Percentiles rank a stretch among this genome's conserved stretches.
Evolutionary conservation across 2,888 invertebrate genomes (phyloP).

Genomic region (Priocnemis perturbator): DNA sequence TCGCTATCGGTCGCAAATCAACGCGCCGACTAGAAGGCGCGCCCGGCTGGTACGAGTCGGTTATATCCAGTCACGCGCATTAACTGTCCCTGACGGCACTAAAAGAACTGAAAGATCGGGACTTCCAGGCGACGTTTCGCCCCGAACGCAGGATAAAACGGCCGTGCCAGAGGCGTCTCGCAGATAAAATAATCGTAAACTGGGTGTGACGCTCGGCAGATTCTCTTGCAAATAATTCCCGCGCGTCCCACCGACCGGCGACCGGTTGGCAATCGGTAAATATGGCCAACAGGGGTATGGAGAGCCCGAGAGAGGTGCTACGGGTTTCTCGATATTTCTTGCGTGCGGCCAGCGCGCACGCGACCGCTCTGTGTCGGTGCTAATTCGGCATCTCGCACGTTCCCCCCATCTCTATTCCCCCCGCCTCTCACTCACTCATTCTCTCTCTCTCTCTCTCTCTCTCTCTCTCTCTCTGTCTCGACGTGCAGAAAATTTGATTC

Average conservation of each 20-base stretch:
- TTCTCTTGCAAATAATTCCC: slow-evolving; percentile 20
- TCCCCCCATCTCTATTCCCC: no score
- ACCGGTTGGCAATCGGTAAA: slow-evolving; percentile 18
- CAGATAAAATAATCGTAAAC: slow-evolving; percentile 34
- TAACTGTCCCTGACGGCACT: slow-evolving; percentile 23
- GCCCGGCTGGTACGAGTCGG: neutral
- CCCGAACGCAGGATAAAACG: neutral
- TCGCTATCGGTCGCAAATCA: slow-evolving; percentile 16
- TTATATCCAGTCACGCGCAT: slow-evolving; percentile 16
- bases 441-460: neutral
- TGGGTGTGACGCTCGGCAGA: slow-evolving; percentile 7
- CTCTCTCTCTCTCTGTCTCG: neutral
- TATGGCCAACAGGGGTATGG: neutral
- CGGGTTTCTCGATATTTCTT: neutral
- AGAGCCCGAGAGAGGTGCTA: neutral
- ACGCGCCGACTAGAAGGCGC: neutral
- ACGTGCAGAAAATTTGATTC: neutral
- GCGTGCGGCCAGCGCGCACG: neutral
- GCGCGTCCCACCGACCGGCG: neutral
- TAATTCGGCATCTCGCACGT: neutral
- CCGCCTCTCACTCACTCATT: neutral
- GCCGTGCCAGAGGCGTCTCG: neutral
- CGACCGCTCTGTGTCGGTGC: neutral
- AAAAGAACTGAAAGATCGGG: slow-evolving; percentile 24
- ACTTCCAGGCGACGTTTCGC: slow-evolving; percentile 1